Conservation (phyloP, 2,797 vertebrate species). For the Chiroxiphia lanceolata region DNA sequence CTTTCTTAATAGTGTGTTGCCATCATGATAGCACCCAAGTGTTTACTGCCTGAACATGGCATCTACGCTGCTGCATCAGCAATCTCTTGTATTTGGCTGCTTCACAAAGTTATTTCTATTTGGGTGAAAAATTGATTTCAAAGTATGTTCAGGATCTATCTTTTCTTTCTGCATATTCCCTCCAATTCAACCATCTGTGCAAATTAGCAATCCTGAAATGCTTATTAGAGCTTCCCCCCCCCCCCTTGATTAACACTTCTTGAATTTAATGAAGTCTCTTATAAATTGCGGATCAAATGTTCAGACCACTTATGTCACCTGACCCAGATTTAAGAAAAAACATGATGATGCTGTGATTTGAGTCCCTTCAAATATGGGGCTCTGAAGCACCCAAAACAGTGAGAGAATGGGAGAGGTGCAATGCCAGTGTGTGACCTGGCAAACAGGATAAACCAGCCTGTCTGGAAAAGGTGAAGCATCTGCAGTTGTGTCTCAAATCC, state of each 20-base stretch:
- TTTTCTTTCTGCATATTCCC: not conserved
- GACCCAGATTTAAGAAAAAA: not conserved
- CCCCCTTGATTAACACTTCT: not conserved
- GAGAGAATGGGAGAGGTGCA: not conserved
- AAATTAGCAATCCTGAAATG: slow-evolving; percentile 8
- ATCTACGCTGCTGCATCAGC: slow-evolving; percentile 56
- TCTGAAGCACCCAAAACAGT: not conserved
- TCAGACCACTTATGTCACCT: not conserved
- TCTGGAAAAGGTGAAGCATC: not conserved
- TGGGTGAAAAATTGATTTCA: not conserved
- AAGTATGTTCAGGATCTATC: not conserved
- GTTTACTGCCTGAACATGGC: not conserved
- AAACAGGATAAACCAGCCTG: not conserved
- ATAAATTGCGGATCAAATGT: not conserved
- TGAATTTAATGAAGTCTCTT: not conserved
- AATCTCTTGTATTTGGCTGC: not conserved
- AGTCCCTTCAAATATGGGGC: not conserved
- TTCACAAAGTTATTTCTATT: slow-evolving; percentile 31
- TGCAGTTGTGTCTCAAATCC: not conserved
- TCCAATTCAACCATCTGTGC: not conserved
- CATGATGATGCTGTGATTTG: not conserved
- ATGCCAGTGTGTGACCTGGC: not conserved
- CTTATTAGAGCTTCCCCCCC: not conserved
- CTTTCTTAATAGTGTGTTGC: not conserved
- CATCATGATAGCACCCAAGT: not conserved